phyloP scores from a whole-genome alignment of 2,113 vertebrate genomes.

The Labeo catla region DNA sequence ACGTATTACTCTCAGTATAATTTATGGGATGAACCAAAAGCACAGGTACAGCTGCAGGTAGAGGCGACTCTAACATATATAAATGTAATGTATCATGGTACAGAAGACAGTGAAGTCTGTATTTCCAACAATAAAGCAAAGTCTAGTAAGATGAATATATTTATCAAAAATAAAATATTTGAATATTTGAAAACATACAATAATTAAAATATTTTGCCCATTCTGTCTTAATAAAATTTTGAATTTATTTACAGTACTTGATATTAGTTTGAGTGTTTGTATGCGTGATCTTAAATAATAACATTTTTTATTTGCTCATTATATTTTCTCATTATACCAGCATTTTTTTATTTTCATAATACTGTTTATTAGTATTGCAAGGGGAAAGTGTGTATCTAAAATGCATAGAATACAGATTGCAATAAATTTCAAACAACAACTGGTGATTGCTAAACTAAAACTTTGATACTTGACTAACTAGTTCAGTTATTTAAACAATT shows the following conservation, averaged over 20 bases:
- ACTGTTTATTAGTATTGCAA: background rate
- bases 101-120: background rate
- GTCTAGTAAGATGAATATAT: too few relatives aligned
- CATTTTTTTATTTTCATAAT: too few relatives aligned
- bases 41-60: background rate
- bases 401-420: background rate
- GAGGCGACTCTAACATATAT: background rate
- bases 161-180: too few relatives aligned
- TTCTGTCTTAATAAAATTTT: too few relatives aligned
- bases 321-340: too few relatives aligned
- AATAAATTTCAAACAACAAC: background rate
- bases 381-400: background rate
- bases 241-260: background rate
- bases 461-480: background rate
- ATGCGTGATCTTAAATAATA: too few relatives aligned
- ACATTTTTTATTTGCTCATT: too few relatives aligned
- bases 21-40: background rate
- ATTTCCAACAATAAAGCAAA: too few relatives aligned
- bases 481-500: background rate
- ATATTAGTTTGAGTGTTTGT: background rate
- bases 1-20: background rate
- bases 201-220: too few relatives aligned
- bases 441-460: background rate
- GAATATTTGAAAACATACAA: too few relatives aligned
- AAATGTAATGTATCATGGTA: background rate